These are phyloP conservation scores for Chelonia mydas DNA, from an alignment of 2,797 vertebrate genomes.

Conservation along the genomic window DNA sequence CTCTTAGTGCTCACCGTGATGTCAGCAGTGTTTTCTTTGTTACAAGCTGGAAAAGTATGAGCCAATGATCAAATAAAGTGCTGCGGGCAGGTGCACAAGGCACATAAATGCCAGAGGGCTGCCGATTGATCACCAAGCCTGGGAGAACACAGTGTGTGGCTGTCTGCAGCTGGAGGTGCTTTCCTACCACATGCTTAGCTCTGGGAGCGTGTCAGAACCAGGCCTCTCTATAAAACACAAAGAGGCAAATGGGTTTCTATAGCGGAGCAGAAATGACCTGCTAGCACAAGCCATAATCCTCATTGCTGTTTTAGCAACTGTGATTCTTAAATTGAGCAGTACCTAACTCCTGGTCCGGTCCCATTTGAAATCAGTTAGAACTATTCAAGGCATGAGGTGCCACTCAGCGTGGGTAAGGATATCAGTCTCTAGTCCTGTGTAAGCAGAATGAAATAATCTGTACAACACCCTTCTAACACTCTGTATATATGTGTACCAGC, in stretches of 20 bases:
- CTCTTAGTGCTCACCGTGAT: not conserved
- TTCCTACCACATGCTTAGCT: not conserved
- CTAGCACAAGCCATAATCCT: not conserved
- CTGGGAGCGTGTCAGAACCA: not conserved
- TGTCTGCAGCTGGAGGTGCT: not conserved
- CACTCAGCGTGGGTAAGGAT: not conserved
- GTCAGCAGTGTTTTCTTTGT: not conserved
- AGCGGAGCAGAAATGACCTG: not conserved
- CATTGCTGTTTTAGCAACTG: not conserved
- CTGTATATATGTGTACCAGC: too few species aligned
- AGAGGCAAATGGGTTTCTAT: not conserved
- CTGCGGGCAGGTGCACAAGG: not conserved
- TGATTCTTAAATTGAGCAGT: not conserved
- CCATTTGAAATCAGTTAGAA: not conserved
- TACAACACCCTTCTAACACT: not conserved
- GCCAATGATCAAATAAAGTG: not conserved
- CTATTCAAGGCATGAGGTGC: not conserved
- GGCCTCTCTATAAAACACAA: not conserved
- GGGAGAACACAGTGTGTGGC: not conserved
- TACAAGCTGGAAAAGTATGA: not conserved
- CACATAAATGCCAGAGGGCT: not conserved
- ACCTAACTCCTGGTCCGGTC: not conserved
- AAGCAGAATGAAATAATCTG: not conserved
- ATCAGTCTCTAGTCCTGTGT: not conserved
- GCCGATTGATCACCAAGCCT: not conserved